A percentile compares a stretch with the other conserved stretches of the same genome.
phyloP scores from a whole-genome alignment of 2,797 vertebrate species.

The Falco biarmicus region DNA sequence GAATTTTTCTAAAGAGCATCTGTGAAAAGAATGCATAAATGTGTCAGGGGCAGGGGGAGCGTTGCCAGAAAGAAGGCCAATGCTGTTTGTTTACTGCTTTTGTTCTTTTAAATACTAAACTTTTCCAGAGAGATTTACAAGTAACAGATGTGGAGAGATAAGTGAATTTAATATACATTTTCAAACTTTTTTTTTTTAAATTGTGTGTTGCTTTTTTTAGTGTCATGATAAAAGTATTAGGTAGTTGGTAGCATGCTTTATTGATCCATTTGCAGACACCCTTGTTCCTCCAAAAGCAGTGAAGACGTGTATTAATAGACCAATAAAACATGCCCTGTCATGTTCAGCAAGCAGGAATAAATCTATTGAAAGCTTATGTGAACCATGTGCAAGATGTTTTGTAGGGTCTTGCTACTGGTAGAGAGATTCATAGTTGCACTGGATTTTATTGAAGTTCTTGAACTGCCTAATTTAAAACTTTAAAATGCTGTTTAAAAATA shows the following conservation, averaged over 20 bases:
- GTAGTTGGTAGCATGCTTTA: constrained; percentile 35
- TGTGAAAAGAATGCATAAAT: constrained; percentile 12
- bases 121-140: constrained; percentile 29
- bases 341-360: constrained; percentile 67
- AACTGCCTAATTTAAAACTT: constrained; percentile 44
- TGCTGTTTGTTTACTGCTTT: constrained; percentile 33
- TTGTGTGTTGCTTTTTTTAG: not conserved
- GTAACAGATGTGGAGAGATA: constrained; percentile 25
- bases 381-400: constrained; percentile 54
- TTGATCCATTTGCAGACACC: constrained; percentile 56
- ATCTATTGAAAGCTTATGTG: constrained; percentile 65
- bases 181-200: not conserved
- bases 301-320: constrained; percentile 55
- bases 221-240: constrained; percentile 5
- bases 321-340: constrained; percentile 66
- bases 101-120: constrained; percentile 21
- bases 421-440: constrained; percentile 38
- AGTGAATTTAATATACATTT: not conserved
- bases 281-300: constrained; percentile 55
- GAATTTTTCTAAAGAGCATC: not conserved
- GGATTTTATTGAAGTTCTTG: constrained; percentile 54
- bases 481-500: constrained; percentile 51
- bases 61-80: not conserved
- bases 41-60: not conserved
- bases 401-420: constrained; percentile 38